phyloP scores from a whole-genome alignment of 2,888 invertebrate species.

The Orthonychiurus folsomi region DNA sequence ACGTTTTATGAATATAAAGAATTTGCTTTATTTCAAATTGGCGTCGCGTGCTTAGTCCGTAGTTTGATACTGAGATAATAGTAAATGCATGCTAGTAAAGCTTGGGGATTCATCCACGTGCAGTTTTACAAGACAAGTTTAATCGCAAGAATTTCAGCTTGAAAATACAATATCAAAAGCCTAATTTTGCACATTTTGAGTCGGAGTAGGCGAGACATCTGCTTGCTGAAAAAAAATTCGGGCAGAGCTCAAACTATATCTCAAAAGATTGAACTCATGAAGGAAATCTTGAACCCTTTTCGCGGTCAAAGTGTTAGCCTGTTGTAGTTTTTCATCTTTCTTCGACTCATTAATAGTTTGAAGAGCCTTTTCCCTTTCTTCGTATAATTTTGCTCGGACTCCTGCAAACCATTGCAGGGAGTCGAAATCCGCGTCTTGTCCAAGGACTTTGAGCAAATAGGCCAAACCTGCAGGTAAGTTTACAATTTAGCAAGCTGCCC shows the following conservation, averaged over 20 bases:
- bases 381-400: conserved; percentile 24
- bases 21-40: too few species aligned
- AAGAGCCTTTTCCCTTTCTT: conserved; percentile 39
- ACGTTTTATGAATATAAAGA: too few species aligned
- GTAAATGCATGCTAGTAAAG: too few species aligned
- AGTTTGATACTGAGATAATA: too few species aligned
- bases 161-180: too few species aligned
- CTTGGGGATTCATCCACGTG: too few species aligned
- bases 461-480: conserved; percentile 68
- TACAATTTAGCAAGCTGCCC: background rate
- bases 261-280: conserved; percentile 80
- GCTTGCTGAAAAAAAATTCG: conserved; percentile 76
- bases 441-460: conserved; percentile 79
- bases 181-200: too few species aligned
- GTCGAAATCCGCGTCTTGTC: conserved; percentile 79
- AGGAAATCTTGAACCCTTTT: conserved; percentile 54
- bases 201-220: background rate
- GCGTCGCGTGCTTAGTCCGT: too few species aligned
- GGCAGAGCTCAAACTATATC: conserved; percentile 86
- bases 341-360: conserved; percentile 42
- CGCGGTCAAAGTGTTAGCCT: conserved; percentile 80
- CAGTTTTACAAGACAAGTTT: too few species aligned
- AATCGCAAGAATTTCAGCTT: too few species aligned
- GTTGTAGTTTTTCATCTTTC: conserved; percentile 80
- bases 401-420: conserved; percentile 79